Base-by-base conservation (phyloP, 2,797 vertebrate species). In the Platyrinchus mystaceus region DNA sequence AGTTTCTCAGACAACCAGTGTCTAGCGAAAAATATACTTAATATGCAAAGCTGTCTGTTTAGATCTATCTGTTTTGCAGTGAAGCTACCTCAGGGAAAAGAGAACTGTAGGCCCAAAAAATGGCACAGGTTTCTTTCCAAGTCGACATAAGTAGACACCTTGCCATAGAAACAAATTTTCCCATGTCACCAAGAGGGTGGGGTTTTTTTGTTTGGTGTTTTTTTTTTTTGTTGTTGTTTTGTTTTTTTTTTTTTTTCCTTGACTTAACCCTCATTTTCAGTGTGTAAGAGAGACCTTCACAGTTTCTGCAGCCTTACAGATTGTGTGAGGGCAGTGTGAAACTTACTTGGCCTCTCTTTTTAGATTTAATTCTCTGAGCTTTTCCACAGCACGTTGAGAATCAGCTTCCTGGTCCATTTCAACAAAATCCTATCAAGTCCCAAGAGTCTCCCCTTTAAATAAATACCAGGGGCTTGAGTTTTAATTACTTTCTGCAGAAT, bases 401-500 rank as follows among this genome's bases (percentile, higher is more conserved):
- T 87, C 92, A 53, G 41, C 81, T 90, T 92, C 92, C 84, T 36
- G 90, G 95, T 85, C 90, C 94, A 80, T 95, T 96, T 93, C 86
- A 86, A 81, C 91, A 91, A 96, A 95, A 95, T 93, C 89, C 78
- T 79, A 90, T 74, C 77, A 46, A 93, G 67, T 90, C 86, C 92
- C 81, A 56, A 90, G 90, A 96, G 94, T 82, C 85, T 46, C 44
- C 34, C 63, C 60, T 97, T 95, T 94, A 90, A 87, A 82, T 95
- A 93, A 96, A 94, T 70, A 93, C 52, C 84, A 79, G 59, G 76
- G 74, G 39, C 90, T 90, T 28, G 77, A 95, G 91, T 95, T 95
- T 95, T 95, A 96, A 96, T 95, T 96, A 95, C 85, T 96, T 96
- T 86, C 90, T 81, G 76, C 90, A 86, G 91, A 96, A 96, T 95